phyloP scores from a whole-genome alignment of 2,113 vertebrate species.

The Gallinago paraguaiae region DNA sequence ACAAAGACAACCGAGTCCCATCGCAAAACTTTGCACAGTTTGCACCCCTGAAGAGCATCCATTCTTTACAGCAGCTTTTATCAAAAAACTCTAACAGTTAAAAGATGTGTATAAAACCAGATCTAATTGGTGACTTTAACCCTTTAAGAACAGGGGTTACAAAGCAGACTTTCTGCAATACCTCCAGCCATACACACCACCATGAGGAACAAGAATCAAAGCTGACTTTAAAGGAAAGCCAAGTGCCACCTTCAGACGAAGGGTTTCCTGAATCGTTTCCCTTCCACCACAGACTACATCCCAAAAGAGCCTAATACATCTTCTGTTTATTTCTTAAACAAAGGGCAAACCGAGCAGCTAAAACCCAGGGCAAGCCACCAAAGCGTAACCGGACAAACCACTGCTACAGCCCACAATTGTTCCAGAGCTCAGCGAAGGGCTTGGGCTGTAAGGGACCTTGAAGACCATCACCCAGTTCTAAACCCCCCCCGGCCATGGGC shows the following conservation, averaged over 20 bases:
- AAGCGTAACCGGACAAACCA: neutral
- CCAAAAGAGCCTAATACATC: fast-evolving
- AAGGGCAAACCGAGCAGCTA: neutral
- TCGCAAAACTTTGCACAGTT: neutral
- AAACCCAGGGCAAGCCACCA: neutral
- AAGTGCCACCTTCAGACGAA: neutral
- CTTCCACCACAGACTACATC: neutral
- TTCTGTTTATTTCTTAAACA: fast-evolving
- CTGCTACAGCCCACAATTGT: fast-evolving
- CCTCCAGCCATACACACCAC: fast-evolving
- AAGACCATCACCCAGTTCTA: neutral
- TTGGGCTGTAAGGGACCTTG: neutral
- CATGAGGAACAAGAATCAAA: neutral
- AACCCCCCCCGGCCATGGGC: neutral
- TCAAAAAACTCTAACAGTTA: fast-evolving
- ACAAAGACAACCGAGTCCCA: neutral
- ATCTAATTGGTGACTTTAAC: fast-evolving
- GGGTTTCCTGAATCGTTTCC: neutral
- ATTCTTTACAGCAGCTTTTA: neutral
- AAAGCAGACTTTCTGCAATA: neutral
- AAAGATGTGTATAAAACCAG: fast-evolving
- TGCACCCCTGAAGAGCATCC: neutral
- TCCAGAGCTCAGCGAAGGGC: neutral
- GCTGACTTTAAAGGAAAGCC: neutral
- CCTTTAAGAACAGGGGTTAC: neutral